Conservation (phyloP, 2,888 invertebrate genomes). For the Meta bourneti region DNA sequence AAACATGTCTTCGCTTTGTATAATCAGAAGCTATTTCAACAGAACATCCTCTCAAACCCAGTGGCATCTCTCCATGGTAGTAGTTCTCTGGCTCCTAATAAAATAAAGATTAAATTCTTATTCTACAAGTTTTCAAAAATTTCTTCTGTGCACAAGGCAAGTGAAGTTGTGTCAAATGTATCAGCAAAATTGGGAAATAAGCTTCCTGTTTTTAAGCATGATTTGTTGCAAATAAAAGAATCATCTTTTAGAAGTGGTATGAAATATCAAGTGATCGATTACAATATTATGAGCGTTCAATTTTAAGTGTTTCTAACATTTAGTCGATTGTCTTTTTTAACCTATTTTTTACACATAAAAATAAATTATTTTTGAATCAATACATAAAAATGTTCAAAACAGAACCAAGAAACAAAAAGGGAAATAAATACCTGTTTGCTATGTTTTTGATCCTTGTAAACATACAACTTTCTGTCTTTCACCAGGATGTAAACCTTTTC, state of each 20-base stretch:
- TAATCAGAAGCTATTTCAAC: conserved; percentile 96
- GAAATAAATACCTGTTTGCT: conserved; percentile 84
- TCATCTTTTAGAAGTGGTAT: too few species aligned
- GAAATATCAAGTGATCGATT: too few species aligned
- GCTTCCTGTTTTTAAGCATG: too few species aligned
- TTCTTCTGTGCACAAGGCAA: too few species aligned
- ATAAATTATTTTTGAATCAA: neutral
- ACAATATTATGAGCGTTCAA: too few species aligned
- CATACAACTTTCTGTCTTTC: conserved; percentile 90
- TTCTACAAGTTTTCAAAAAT: too few species aligned
- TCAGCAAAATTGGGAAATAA: too few species aligned
- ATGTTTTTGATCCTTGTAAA: conserved; percentile 98
- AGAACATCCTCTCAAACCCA: conserved; percentile 91
- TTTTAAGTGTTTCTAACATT: too few species aligned
- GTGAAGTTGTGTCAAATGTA: too few species aligned
- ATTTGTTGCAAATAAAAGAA: too few species aligned
- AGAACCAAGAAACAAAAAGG: neutral
- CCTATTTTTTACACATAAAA: neutral
- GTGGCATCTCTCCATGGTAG: conserved; percentile 93
- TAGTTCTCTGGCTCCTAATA: conserved; percentile 88
- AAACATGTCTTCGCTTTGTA: conserved; percentile 99
- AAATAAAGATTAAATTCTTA: neutral
- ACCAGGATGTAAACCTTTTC: conserved; percentile 91
- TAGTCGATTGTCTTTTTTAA: too few species aligned
- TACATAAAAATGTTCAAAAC: neutral